phyloP scores from a whole-genome alignment of 2,888 invertebrate genomes.

The Biston stratarius region DNA sequence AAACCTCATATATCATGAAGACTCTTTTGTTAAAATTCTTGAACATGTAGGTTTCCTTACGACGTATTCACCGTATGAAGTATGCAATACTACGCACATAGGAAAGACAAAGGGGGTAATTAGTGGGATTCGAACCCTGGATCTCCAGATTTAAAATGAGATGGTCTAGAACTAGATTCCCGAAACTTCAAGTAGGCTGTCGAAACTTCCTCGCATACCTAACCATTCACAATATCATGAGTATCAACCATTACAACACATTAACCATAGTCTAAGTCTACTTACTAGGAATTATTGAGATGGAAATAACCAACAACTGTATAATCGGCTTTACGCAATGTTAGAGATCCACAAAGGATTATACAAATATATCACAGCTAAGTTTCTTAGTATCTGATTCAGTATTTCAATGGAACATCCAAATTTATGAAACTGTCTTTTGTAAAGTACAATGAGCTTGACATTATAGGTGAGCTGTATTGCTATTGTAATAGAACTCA shows the following conservation, averaged over 20 bases:
- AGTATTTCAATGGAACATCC: constrained; percentile 1
- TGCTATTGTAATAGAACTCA: constrained; percentile 27
- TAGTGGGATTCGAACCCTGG: no score
- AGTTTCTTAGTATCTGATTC: not conserved
- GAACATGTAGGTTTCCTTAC: no score
- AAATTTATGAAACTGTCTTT: constrained; percentile 31
- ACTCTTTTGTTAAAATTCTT: no score
- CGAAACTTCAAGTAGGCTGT: no score
- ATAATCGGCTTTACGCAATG: constrained; percentile 1
- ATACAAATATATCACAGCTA: not conserved
- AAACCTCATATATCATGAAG: no score
- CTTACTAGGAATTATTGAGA: constrained; percentile 7
- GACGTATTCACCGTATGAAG: no score
- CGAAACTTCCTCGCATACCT: no score
- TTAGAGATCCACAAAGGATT: constrained; percentile 5
- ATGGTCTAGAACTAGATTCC: no score
- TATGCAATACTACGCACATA: no score
- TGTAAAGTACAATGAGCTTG: constrained; percentile 26
- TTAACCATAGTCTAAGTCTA: not conserved
- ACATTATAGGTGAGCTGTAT: constrained; percentile 10
- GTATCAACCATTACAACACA: not conserved
- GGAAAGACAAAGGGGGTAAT: no score
- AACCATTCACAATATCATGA: not conserved
- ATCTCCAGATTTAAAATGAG: no score
- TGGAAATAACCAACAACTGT: constrained; percentile 5